Evolutionary conservation across 2,888 invertebrate genomes (phyloP).

Genomic region (Stramonita haemastoma): DNA sequence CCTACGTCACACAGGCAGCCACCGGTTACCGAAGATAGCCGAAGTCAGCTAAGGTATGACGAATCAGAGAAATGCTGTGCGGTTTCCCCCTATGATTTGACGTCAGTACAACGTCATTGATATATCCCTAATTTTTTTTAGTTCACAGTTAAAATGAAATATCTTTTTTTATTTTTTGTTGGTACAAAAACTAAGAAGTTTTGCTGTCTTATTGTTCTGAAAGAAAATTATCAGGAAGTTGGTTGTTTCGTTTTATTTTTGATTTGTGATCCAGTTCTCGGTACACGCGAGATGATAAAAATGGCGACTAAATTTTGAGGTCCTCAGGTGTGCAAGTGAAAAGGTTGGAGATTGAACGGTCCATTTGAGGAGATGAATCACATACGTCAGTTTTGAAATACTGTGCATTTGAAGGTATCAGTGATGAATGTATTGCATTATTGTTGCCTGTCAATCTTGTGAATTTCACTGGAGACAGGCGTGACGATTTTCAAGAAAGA

Average conservation of each 20-base stretch:
- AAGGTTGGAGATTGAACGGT: neutral
- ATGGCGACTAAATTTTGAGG: slow-evolving; percentile 32
- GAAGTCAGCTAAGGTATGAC: too few relatives aligned
- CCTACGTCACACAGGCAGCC: too few relatives aligned
- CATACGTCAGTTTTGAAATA: neutral
- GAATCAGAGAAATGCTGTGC: too few relatives aligned
- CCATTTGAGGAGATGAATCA: neutral
- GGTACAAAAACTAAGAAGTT: neutral
- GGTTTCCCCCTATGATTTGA: neutral
- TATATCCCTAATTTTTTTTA: too few relatives aligned
- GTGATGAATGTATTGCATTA: neutral
- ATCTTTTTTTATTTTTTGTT: neutral
- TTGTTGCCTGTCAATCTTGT: neutral
- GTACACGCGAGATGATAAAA: slow-evolving; percentile 23
- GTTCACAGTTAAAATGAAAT: neutral
- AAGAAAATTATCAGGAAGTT: neutral
- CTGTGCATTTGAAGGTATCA: neutral
- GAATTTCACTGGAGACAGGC: neutral
- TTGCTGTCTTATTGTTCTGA: neutral
- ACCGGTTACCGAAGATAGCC: neutral
- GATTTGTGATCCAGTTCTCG: neutral
- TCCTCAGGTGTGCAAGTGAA: neutral
- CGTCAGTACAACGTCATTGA: neutral
- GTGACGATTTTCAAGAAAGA: neutral
- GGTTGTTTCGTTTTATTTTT: neutral